Evolutionary conservation across 2,113 vertebrate species (phyloP), one percentile per base, ranked within the genome.

Genomic region (Cavia aperea): DNA sequence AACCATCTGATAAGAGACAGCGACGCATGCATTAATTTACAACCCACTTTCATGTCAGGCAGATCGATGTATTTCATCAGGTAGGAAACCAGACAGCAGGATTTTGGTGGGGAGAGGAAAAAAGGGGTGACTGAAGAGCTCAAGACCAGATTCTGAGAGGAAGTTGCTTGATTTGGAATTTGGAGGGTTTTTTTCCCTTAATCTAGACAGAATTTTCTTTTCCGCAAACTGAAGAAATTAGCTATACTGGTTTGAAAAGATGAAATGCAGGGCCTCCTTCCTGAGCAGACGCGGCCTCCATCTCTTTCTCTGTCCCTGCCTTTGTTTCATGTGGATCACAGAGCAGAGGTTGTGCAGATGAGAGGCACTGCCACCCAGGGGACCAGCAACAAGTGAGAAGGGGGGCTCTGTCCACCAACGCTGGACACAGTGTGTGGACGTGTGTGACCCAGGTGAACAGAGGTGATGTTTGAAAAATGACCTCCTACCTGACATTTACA

Each of bases 61-160:
- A 56, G 93, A 95, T 97, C 94, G 66, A 97, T 97, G 96, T 92
- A 70, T 93, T 96, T 97, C 95, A 92, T 94, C 94, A 96, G 93
- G 83, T 96, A 94, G 93, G 91, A 94, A 96, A 94, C 82, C 83
- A 95, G 95, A 94, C 7, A 21, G 79, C 79, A 58, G 19, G 77
- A 91, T 94, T 96, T 95, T 85, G 94, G 95, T 90, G 81, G 86
- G 70, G 73, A 95, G 68, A 93, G 46, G 54, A 79, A 86, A 88
- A 85, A 39, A 86, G 46, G 89, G 13, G 29, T 43, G 31, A 60
- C 58, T 86, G 84, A 66, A 89, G 92, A 79, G 29, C 66, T 58
- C 12, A 62, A 81, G 60, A 77, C 77, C 43, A 49, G 58, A 84
- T 89, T 95, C 89, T 91, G 60, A 95, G 46, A 78, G 86, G 88